Percentiles rank a stretch among this genome's conserved stretches.
These are phyloP conservation scores for Cyprinodon brontotheroides DNA, from an alignment of 2,113 vertebrate species.

Conservation along the genomic window DNA sequence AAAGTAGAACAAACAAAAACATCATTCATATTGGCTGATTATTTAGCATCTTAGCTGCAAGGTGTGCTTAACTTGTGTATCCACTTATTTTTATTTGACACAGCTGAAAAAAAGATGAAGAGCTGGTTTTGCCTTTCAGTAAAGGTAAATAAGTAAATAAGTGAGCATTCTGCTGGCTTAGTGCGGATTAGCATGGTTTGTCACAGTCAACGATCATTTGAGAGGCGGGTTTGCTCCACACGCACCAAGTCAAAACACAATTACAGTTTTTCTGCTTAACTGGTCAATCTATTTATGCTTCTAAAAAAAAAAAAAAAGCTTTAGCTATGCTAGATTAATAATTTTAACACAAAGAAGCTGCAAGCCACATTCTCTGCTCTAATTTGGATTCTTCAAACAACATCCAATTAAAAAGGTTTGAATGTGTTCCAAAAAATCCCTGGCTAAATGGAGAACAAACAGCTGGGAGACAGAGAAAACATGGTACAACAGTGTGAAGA, in stretches of 20 bases:
- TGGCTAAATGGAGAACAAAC: constrained; percentile 43
- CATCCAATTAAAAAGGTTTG: constrained; percentile 72
- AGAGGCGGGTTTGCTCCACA: constrained; percentile 46
- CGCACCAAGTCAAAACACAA: constrained; percentile 54
- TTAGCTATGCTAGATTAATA: constrained; percentile 58
- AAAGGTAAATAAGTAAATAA: constrained; percentile 32
- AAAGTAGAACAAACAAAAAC: constrained; percentile 34
- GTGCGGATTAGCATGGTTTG: constrained; percentile 61
- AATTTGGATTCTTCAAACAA: constrained; percentile 73
- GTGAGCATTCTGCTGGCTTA: constrained; percentile 47
- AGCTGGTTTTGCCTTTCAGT: constrained; percentile 43
- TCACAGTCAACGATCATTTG: constrained; percentile 57
- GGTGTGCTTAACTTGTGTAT: constrained; percentile 38
- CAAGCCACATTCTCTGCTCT: constrained; percentile 60
- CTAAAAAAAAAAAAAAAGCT: neutral
- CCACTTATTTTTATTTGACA: constrained; percentile 28
- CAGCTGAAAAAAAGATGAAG: constrained; percentile 21
- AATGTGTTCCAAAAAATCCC: constrained; percentile 62
- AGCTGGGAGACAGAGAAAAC: constrained; percentile 35
- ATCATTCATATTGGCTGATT: constrained; percentile 47
- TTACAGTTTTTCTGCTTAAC: constrained; percentile 45
- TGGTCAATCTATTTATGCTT: constrained; percentile 56
- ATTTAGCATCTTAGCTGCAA: constrained; percentile 48
- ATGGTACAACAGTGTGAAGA: constrained; percentile 13
- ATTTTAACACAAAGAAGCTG: constrained; percentile 65